Evolutionary conservation across 2,888 invertebrate species (phyloP), one percentile per base, ranked within the genome.

Genomic region (Agrilus biguttatus): DNA sequence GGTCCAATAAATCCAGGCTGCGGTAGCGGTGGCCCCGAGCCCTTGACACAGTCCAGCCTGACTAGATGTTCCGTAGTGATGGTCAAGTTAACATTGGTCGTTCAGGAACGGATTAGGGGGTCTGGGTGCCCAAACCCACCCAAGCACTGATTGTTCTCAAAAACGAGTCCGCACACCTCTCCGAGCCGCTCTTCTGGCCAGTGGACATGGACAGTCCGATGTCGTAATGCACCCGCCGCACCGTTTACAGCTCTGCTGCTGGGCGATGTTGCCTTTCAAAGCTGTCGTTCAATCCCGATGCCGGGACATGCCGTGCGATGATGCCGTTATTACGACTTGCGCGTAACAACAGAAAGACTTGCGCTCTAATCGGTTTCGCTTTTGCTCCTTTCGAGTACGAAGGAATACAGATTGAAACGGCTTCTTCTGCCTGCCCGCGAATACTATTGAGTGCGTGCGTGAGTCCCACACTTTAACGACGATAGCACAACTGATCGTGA

Each of bases 51-150:
- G 56, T 59, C 63, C 63, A 58, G 59, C 58, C 60, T 57, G 58
- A 59, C 55, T 53, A 58, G 58, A 56, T 54, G 58, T 60, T 61
- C 59, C 58, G 60, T 62, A 58, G 60, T 57, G 59, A 56, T 56
- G 62, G 63, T 65, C 65, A 66, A 59, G 66, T 64, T 57, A 64
- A 65, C 66, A 65, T 66, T 60, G 57, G 65, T 61, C 60, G 59
- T 54, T 53, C 55, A 55, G 51, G 50, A 54, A 57, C 53, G 55
- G 52, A 55, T 55, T 56, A 58, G 58, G 56, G 57, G 48, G 58
- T 55, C 57, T 53, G 58, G 59, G 59, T 61, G 60, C 59, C 59
- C 58, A 56, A 58, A 59, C 58, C 60, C 62, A 62, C 60, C 64
- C 65, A 62, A 57, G 53, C 61, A 63, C 63, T 60, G 60, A 63